These are phyloP conservation scores for Cremastobaeus sp. DNA, from an alignment of 2,888 invertebrate genomes.

Conservation along the genomic window DNA sequence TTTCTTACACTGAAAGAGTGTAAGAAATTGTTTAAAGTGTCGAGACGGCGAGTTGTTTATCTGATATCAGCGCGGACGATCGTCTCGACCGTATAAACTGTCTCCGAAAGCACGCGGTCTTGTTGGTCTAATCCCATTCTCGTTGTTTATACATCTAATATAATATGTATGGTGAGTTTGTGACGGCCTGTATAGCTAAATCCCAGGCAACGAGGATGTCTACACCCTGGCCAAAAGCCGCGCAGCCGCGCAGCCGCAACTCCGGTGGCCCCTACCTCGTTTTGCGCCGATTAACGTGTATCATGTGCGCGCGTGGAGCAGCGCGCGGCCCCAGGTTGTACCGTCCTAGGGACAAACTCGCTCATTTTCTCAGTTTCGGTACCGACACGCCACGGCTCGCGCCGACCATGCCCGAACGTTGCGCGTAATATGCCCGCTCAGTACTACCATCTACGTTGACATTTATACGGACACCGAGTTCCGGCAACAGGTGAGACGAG, in stretches of 20 bases:
- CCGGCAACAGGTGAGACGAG: slow-evolving; percentile 62
- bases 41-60: too few species aligned
- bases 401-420: slow-evolving; percentile 51
- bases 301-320: slow-evolving; percentile 44
- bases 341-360: slow-evolving; percentile 46
- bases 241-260: slow-evolving; percentile 72
- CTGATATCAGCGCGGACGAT: not conserved
- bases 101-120: slow-evolving; percentile 9
- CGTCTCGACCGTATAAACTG: not conserved
- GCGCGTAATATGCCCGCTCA: slow-evolving; percentile 60
- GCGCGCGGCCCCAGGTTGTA: slow-evolving; percentile 49
- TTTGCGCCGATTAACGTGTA: slow-evolving; percentile 45
- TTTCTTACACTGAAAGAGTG: too few species aligned
- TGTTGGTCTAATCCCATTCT: slow-evolving; percentile 14
- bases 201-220: slow-evolving; percentile 70
- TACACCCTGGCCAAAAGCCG: slow-evolving; percentile 75
- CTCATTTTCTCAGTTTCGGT: slow-evolving; percentile 53
- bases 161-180: slow-evolving; percentile 50
- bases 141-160: slow-evolving; percentile 39
- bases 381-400: slow-evolving; percentile 59
- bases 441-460: slow-evolving; percentile 52
- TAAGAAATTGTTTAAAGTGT: too few species aligned
- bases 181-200: slow-evolving; percentile 61
- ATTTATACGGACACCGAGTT: slow-evolving; percentile 52
- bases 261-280: slow-evolving; percentile 35